Conservation (phyloP, 2,113 vertebrate species). For the Sceloporus tristichus region DNA sequence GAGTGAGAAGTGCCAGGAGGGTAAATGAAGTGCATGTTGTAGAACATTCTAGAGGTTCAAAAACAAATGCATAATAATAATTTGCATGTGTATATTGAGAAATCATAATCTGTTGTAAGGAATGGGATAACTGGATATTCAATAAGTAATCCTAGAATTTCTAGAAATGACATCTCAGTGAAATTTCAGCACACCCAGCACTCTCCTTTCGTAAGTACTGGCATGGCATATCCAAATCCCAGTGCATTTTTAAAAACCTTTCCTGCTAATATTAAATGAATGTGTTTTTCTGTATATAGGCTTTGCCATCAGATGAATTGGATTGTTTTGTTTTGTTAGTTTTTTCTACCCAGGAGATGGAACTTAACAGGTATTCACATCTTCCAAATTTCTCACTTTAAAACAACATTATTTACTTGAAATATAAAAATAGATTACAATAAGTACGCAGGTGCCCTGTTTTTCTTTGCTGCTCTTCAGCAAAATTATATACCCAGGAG, state of each 20-base stretch:
- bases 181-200: not conserved
- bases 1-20: not conserved
- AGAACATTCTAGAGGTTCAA: not conserved
- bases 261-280: not conserved
- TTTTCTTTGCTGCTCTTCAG: not conserved
- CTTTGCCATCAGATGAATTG: not conserved
- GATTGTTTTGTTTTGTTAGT: slow-evolving; percentile 22
- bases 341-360: slow-evolving; percentile 1
- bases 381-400: slow-evolving; percentile 27
- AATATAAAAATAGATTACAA: slow-evolving; percentile 21
- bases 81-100: slow-evolving; percentile 35
- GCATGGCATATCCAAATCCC: not conserved
- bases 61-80: not conserved
- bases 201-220: not conserved
- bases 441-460: not conserved
- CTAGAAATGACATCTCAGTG: not conserved
- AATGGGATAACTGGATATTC: not conserved
- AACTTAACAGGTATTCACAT: not conserved
- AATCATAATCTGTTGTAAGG: not conserved
- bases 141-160: slow-evolving; percentile 5
- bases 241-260: not conserved
- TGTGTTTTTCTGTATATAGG: not conserved
- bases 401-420: slow-evolving; percentile 34
- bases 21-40: not conserved
- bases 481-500: slow-evolving; percentile 22